Conservation (phyloP, 2,888 invertebrate species). For the Clivina fossor region DNA sequence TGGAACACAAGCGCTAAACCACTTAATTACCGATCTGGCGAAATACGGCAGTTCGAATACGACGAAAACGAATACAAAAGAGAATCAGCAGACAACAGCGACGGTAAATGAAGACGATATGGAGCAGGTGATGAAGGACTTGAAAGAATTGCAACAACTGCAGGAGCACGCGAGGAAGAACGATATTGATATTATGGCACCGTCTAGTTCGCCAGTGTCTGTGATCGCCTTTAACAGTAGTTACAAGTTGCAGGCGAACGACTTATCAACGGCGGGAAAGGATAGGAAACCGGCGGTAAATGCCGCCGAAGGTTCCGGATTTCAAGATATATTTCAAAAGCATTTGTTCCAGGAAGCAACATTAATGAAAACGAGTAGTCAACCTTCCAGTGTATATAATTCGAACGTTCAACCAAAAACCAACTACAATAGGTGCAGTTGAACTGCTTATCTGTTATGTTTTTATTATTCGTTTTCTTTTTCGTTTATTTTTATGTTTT, state of each 20-base stretch:
- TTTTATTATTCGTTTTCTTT: too few relatives aligned
- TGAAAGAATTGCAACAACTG: constrained; percentile 54
- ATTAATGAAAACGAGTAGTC: constrained; percentile 18
- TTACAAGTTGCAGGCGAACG: constrained; percentile 40
- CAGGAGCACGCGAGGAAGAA: constrained; percentile 48
- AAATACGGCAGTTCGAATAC: constrained; percentile 23
- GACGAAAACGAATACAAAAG: constrained; percentile 9
- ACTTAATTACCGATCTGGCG: constrained; percentile 37
- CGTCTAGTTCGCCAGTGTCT: constrained; percentile 49
- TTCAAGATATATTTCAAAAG: constrained; percentile 52
- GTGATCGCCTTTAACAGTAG: constrained; percentile 51
- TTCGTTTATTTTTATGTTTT: constrained; percentile 23
- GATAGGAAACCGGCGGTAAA: constrained; percentile 39
- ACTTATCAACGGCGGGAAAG: constrained; percentile 34
- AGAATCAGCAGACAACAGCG: neutral
- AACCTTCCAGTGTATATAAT: constrained; percentile 32
- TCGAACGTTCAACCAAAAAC: constrained; percentile 41
- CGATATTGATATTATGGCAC: constrained; percentile 37
- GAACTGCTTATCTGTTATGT: constrained; percentile 37
- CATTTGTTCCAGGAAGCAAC: constrained; percentile 46
- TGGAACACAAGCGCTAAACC: constrained; percentile 38
- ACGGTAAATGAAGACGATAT: constrained; percentile 49
- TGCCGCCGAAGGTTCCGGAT: constrained; percentile 43
- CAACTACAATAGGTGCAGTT: constrained; percentile 50
- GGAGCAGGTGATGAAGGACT: constrained; percentile 54